Conservation (phyloP, 2,888 invertebrate genomes). For the Ctenicera cuprea region DNA sequence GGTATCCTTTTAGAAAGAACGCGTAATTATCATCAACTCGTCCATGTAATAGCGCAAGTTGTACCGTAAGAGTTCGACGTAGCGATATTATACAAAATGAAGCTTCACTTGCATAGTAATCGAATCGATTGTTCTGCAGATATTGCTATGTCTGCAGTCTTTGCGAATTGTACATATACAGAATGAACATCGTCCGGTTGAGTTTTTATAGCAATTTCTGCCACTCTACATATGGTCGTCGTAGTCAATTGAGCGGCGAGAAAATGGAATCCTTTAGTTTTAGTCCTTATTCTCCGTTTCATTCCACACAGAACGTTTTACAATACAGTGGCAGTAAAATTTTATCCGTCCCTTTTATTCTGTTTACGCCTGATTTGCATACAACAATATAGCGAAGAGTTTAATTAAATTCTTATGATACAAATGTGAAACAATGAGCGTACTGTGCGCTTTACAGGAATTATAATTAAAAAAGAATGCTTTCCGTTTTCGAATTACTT, state of each 20-base stretch:
- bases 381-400: constrained; percentile 52
- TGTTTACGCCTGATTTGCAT: constrained; percentile 58
- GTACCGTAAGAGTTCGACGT: background rate
- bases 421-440: constrained; percentile 58
- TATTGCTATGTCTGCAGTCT: constrained; percentile 48
- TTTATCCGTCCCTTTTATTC: constrained; percentile 54
- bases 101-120: constrained; percentile 43
- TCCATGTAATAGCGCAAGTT: background rate
- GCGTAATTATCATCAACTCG: background rate
- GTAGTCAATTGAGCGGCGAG: constrained; percentile 55
- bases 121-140: constrained; percentile 56
- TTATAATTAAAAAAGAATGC: constrained; percentile 48
- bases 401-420: constrained; percentile 62
- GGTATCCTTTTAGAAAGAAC: background rate
- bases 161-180: constrained; percentile 40
- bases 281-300: constrained; percentile 50
- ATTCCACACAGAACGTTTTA: constrained; percentile 51
- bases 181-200: constrained; percentile 43
- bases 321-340: constrained; percentile 54
- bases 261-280: constrained; percentile 54
- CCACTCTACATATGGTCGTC: constrained; percentile 50
- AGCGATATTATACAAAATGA: constrained; percentile 20
- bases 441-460: constrained; percentile 40
- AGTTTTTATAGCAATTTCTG: constrained; percentile 51
- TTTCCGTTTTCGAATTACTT: constrained; percentile 40